Evolutionary conservation across 1,140 invertebrate species (phyloP), one percentile per base, ranked within the genome.

Genomic region (Temnothorax longispinosus): DNA sequence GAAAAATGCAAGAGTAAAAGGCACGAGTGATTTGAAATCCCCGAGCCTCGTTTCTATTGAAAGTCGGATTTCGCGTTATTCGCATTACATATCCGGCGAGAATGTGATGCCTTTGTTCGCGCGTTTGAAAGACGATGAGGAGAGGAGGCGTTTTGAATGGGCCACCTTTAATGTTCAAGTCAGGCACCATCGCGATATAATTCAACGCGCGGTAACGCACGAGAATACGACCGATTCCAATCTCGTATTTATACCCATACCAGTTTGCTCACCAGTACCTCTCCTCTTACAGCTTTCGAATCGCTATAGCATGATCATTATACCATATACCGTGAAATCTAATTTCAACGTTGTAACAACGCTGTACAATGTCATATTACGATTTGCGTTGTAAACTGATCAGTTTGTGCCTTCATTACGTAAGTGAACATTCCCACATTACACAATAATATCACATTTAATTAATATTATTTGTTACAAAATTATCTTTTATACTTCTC

Each of bases 51-150:
- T 32, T 41, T 32, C 77, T n/a, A 71, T 71, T 81, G 47, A 58
- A 81, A 81, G 65, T 56, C 21, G 50, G 44, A 81, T 81, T 56
- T 81, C 21, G 38, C 65, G 2, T 81, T 65, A 71, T 56, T 81
- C 78, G 21, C 35, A 41, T 27, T 81, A 69, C 35, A 54, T 69
- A 80, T 69, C 62, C 47, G 77, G 35, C 35, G 47, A 38, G 32
- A 54, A 54, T 18, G 75, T 13, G 13, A 13, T 32, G 64, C 47
- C 8, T 81, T 81, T 81, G 64, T 81, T 81, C 77, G 35, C 50
- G 21, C 35, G 35, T 71, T 56, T 81, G 65, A 81, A 81, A 81
- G 78, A 81, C 5, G 77, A 80, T n/a, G 62, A 81, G n/a, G 21
- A 71, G 38, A 71, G 35, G 38, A 32, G 18, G 18, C 38, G 13